Percentiles rank a stretch among this genome's conserved stretches.
Evolutionary conservation across 2,113 vertebrate genomes (phyloP).

Genomic region (western clawed frog (Xenopus tropicalis)): DNA sequence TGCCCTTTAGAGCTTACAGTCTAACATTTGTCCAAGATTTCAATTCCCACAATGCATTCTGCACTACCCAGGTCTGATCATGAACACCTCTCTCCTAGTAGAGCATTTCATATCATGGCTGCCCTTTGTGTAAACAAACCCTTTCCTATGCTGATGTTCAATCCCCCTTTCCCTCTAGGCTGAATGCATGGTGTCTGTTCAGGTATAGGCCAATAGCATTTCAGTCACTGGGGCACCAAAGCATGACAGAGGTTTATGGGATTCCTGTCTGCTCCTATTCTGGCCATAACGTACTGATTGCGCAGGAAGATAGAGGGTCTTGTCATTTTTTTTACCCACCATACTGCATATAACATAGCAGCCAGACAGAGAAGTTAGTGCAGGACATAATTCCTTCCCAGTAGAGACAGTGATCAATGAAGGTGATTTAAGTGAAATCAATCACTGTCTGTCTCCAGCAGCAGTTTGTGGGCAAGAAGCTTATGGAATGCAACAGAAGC

Average conservation of each 20-base stretch:
- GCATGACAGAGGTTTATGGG: background rate
- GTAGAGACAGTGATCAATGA: conserved; percentile 25
- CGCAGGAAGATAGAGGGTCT: background rate
- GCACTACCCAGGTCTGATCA: too few relatives aligned
- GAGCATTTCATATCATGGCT: too few relatives aligned
- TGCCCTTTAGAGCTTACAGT: too few relatives aligned
- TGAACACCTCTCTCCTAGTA: too few relatives aligned
- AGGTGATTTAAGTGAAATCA: conserved; percentile 31
- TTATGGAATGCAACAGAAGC: too few relatives aligned
- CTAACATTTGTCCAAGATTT: too few relatives aligned
- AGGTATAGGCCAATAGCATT: background rate
- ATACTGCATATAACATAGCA: conserved; percentile 20
- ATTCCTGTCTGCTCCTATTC: background rate
- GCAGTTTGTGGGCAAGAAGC: background rate
- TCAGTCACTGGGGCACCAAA: background rate
- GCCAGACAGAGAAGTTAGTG: conserved; percentile 29
- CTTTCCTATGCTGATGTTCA: too few relatives aligned
- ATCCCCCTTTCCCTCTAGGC: too few relatives aligned
- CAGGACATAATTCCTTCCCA: conserved; percentile 22
- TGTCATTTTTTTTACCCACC: conserved; percentile 25
- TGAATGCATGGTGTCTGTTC: background rate
- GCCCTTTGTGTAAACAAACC: too few relatives aligned
- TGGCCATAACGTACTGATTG: conserved; percentile 8
- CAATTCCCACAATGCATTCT: too few relatives aligned
- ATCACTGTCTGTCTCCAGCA: conserved; percentile 4